Base-by-base conservation (phyloP, 1,140 invertebrate genomes). In the Aphelenchoides besseyi region DNA sequence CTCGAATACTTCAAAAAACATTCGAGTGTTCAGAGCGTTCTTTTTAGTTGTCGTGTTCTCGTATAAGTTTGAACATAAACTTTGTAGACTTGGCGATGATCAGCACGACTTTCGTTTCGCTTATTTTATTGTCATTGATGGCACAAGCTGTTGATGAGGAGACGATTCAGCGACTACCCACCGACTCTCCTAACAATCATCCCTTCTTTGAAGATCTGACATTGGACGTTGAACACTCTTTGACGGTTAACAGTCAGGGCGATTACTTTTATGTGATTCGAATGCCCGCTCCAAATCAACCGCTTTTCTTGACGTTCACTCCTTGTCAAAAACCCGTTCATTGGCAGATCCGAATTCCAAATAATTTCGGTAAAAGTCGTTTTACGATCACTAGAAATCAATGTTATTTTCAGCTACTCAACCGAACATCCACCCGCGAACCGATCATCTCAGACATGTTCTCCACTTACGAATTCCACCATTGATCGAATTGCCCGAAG, bases 391-490 rank as follows among this genome's bases (percentile, higher is more conserved):
- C 29, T 53, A 1, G n/a, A 66, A 66, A n/a, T 66, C n/a, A 5
- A 64, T 9, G 62, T 64, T 66, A 59, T 64, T 64, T 64, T 52
- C 62, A 66, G 63, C 36, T 12, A 12, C 36, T 37, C 16, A 37
- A 33, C 63, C 63, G 16, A 36, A 35, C 8, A 29, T 66, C 32
- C 63, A 33, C 32, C 36, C 63, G 28, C 63, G 12, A 12, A 23
- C 63, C 16, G 32, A 66, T 1, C 63, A 66, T 53, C 36, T 66
- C 36, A 37, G 30, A 16, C 16, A 66, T 12, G 36, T 66, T 36
- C 36, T 66, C 1, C 63, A 66, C 32, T 33, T 66, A 33, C 12
- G 63, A 55, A 66, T 66, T 66, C 63, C 63, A 37, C 63, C 63
- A 26, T 32, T 66, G n/a, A 66, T 66, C 29, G 41, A 66, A 35